Conservation (phyloP, 2,888 invertebrate species). For the Morpho helenor region DNA sequence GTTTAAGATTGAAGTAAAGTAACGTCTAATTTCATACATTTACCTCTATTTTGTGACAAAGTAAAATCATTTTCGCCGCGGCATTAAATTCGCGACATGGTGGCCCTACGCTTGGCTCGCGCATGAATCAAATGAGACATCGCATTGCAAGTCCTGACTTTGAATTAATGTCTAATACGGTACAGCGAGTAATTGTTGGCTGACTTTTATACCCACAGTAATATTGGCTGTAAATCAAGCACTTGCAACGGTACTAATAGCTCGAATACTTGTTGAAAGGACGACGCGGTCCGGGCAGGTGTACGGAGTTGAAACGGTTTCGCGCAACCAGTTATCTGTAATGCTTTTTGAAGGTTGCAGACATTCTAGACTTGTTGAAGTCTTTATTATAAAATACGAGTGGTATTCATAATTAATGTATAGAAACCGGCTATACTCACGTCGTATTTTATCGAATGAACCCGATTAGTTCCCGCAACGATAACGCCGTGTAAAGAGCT, state of each 20-base stretch:
- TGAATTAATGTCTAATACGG: conserved; percentile 58
- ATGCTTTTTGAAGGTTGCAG: neutral
- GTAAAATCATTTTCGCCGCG: too few relatives aligned
- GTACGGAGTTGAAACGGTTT: conserved; percentile 2
- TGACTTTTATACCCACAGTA: conserved; percentile 50
- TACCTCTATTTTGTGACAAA: too few relatives aligned
- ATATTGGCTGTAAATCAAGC: conserved; percentile 55
- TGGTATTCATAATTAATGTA: too few relatives aligned
- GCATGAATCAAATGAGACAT: conserved; percentile 59
- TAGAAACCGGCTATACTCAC: too few relatives aligned
- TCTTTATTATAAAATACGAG: too few relatives aligned
- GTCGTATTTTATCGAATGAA: too few relatives aligned
- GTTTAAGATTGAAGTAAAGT: too few relatives aligned
- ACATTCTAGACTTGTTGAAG: neutral
- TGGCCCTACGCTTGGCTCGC: conserved; percentile 28
- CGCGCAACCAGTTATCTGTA: neutral
- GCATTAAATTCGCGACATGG: neutral
- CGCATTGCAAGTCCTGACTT: conserved; percentile 32
- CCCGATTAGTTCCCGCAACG: too few relatives aligned
- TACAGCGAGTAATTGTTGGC: conserved; percentile 61
- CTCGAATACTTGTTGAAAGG: conserved; percentile 2
- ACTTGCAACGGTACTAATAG: conserved; percentile 51
- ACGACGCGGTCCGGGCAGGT: conserved; percentile 5
- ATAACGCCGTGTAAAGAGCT: too few relatives aligned
- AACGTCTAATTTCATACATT: too few relatives aligned